Evolutionary conservation across 2,113 vertebrate species (phyloP).

Genomic region (Psammodynastes pulverulentus): DNA sequence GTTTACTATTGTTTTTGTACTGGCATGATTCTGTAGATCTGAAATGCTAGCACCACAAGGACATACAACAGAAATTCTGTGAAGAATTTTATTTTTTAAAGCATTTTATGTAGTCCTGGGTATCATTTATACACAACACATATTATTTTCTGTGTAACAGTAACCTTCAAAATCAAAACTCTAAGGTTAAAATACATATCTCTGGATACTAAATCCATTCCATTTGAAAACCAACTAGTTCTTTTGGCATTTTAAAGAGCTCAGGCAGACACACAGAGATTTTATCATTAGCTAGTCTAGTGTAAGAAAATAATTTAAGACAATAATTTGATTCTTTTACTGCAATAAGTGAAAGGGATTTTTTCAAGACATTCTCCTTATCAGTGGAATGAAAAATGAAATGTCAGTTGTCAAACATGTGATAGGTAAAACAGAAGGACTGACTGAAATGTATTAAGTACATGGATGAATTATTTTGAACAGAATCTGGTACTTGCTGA

Average conservation of each 20-base stretch:
- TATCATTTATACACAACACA: background rate
- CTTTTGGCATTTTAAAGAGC: background rate
- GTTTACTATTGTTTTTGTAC: background rate
- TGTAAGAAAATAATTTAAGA: background rate
- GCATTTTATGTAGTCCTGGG: background rate
- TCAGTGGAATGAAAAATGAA: background rate
- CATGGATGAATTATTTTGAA: background rate
- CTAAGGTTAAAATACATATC: background rate
- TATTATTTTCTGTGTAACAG: background rate
- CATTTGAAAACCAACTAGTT: background rate
- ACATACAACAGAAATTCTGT: background rate
- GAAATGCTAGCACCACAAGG: background rate
- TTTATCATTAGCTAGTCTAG: background rate
- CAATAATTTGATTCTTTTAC: background rate
- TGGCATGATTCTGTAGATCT: background rate
- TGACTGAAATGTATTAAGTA: background rate
- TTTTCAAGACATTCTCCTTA: background rate
- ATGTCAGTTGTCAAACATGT: background rate
- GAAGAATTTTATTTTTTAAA: background rate
- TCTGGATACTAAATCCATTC: background rate
- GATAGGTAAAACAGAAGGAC: background rate
- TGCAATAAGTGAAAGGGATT: background rate
- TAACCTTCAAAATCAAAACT: background rate
- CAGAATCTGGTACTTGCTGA: background rate
- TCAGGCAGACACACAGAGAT: background rate